Conservation (phyloP, 2,888 invertebrate species). For the Amphipoea lucens region DNA sequence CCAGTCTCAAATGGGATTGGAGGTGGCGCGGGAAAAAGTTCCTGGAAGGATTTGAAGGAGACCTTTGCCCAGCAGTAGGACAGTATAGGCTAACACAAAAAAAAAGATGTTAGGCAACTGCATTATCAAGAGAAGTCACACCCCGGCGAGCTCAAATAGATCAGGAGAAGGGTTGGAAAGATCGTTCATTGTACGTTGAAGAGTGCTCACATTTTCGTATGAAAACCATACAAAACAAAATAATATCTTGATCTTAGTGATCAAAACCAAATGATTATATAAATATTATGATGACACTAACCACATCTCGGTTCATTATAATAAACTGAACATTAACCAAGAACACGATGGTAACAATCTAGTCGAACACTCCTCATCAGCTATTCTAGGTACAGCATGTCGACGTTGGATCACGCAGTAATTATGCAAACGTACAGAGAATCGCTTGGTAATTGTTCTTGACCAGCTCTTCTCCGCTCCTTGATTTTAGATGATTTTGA, state of each 20-base stretch:
- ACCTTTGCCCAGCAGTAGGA: background rate
- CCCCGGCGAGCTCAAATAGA: background rate
- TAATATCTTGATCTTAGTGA: background rate
- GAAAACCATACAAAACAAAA: background rate
- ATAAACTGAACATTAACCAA: background rate
- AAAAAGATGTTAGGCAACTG: background rate
- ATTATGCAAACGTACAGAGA: conserved; percentile 36
- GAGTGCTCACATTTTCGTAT: background rate
- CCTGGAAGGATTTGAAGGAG: background rate
- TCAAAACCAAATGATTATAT: background rate
- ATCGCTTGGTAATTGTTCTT: conserved; percentile 12
- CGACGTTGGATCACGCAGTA: conserved; percentile 33
- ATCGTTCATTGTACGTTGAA: background rate
- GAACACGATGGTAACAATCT: conserved; percentile 14
- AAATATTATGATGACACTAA: background rate
- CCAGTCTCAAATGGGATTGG: background rate
- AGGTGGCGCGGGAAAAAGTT: background rate
- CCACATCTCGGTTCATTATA: background rate
- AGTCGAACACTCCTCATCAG: conserved; percentile 29
- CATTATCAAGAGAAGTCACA: background rate
- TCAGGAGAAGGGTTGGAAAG: background rate
- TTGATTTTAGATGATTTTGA: background rate
- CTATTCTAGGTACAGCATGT: conserved; percentile 37
- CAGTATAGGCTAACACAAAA: background rate
- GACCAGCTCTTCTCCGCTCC: conserved; percentile 2